Conservation (phyloP, 2,113 vertebrate species). For the Talpa occidentalis region DNA sequence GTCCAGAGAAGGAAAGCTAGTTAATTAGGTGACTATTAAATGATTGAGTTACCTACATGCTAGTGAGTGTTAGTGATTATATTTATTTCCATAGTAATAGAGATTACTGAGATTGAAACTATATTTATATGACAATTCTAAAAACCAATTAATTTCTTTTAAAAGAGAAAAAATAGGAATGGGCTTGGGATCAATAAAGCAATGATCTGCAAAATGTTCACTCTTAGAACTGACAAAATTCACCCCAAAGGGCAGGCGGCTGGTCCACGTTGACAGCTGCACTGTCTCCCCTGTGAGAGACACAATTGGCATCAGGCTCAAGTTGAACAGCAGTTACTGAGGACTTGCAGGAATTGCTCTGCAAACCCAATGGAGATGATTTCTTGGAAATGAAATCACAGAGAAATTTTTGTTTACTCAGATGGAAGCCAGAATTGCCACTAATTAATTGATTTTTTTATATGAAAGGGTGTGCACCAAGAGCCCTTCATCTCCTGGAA, state of each 20-base stretch:
- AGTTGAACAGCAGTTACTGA: not conserved
- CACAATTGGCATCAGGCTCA: not conserved
- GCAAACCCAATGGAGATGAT: not conserved
- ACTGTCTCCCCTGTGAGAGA: not conserved
- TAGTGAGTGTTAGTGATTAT: not conserved
- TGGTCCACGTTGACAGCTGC: too few species aligned
- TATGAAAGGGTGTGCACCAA: not conserved
- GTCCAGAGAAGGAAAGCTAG: not conserved
- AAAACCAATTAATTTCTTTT: not conserved
- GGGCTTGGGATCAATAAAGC: not conserved
- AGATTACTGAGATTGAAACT: not conserved
- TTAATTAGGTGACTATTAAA: not conserved
- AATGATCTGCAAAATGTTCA: conserved; percentile 10
- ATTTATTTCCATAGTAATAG: conserved; percentile 37
- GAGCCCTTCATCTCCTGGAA: not conserved
- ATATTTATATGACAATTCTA: not conserved
- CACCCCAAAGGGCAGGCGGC: not conserved
- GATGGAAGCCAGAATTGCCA: not conserved
- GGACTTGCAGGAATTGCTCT: not conserved
- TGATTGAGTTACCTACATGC: not conserved
- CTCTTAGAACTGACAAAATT: conserved; percentile 11
- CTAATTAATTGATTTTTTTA: not conserved
- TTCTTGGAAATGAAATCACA: not conserved
- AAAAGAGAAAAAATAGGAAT: not conserved
- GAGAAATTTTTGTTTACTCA: not conserved